These are phyloP conservation scores for Falco punctatus DNA, from an alignment of 2,113 vertebrate genomes.

Conservation along the genomic window DNA sequence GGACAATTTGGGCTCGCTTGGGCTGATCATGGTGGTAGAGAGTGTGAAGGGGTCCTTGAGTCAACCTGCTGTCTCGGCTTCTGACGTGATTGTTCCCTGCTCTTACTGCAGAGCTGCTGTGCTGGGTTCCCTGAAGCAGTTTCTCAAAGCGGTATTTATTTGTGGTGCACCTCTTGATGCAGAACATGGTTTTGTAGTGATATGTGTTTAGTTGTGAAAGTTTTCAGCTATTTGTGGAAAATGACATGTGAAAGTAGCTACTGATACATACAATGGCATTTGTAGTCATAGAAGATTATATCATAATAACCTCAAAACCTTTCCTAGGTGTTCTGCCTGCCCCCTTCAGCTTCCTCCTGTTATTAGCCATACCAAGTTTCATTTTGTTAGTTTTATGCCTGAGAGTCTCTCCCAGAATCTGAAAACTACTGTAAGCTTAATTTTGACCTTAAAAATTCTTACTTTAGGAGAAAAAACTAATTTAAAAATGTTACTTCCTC, in stretches of 20 bases:
- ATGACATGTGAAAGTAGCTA: neutral
- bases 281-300: neutral
- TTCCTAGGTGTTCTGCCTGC: neutral
- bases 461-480: neutral
- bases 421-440: neutral
- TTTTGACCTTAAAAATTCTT: neutral
- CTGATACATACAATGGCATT: neutral
- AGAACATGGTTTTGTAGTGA: neutral
- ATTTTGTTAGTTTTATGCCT: neutral
- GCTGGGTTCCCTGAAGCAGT: neutral
- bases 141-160: neutral
- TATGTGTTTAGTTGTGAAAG: neutral
- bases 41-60: neutral
- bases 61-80: accelerated
- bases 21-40: neutral
- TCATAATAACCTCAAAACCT: neutral
- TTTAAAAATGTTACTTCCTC: neutral
- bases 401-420: neutral
- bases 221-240: neutral
- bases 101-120: neutral
- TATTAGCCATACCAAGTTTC: neutral
- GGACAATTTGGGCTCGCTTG: neutral
- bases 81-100: neutral
- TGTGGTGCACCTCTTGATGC: neutral
- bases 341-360: neutral